Percentiles rank a stretch among this genome's conserved stretches.
These are phyloP conservation scores for Amazona ochrocephala DNA, from an alignment of 2,797 vertebrate species.

Conservation along the genomic window DNA sequence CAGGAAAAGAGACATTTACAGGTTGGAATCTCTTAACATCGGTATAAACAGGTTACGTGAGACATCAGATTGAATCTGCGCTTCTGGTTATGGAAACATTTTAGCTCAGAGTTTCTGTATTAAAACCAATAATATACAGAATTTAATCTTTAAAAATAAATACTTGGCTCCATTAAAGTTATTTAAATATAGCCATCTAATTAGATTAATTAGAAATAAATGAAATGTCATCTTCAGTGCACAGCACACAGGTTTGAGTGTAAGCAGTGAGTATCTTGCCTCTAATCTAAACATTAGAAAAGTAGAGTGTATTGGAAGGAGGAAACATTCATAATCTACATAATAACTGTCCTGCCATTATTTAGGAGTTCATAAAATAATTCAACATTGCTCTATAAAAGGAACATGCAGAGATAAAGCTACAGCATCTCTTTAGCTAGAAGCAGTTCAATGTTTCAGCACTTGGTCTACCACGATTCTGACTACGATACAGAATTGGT, in stretches of 20 bases:
- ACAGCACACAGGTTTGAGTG: neutral
- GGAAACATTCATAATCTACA: neutral
- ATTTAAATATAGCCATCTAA: neutral
- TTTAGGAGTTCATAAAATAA: neutral
- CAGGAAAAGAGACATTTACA: neutral
- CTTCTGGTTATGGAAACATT: neutral
- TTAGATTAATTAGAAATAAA: neutral
- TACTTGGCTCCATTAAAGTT: neutral
- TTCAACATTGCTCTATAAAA: neutral
- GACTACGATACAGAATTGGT: constrained; percentile 33
- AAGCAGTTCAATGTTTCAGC: constrained; percentile 32
- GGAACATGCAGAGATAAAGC: constrained; percentile 24
- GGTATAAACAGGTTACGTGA: neutral
- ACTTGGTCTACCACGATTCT: neutral
- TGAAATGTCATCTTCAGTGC: neutral
- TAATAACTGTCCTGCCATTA: neutral
- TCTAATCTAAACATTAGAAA: neutral
- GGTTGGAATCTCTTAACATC: neutral
- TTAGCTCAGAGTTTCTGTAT: neutral
- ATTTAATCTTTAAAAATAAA: neutral
- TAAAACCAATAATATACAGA: neutral
- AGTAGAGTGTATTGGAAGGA: neutral
- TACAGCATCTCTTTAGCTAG: neutral
- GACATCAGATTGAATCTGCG: neutral
- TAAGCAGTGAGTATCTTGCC: neutral